Base-by-base conservation (phyloP, 1,140 invertebrate genomes). In the Meloidogyne chitwoodi region DNA sequence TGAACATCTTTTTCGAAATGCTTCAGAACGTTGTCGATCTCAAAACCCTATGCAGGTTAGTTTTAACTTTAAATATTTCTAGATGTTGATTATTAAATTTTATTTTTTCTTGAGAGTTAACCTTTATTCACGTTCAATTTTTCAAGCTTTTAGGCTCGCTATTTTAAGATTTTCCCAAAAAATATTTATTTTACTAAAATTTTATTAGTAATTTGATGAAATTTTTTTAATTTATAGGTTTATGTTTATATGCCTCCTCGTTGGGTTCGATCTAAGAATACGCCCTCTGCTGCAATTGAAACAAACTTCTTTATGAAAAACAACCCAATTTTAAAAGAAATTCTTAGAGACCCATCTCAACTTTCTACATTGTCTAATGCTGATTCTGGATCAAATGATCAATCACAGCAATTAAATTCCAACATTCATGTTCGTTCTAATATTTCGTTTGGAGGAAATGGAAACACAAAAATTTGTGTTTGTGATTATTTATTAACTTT, bases 251-350 rank as follows among this genome's bases (percentile, higher is more conserved):
- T 68, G 12, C 63, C 81, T 4, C 24, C 74, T 16, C 56, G 70
- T 24, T 82, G 77, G 74, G 24, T 48, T 11, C 62, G 68, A 67
- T 31, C 78, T 16, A 79, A 73, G 65, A 48, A 77, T 22, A 64
- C 72, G 19, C 65, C 77, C 12, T 82, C 83, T 6, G 84, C 85
- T 31, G 77, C 79, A 19, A 34, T 79, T 66, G 84, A 85, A 71
- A 78, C 81, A 64, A 86, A 82, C 48, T 86, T 83, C 75, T 80
- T 85, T 62, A n/a, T 84, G 12, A 44, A 67, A 5, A 74, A 67
- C 4, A 84, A 84, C 67, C 83, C 83, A 16, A 56, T n/a, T 8
- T 22, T 56, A n/a, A 56, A n/a, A n/a, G 48, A 56, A 1, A 4
- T 56, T 22, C 48, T 56, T 22, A 56, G n/a, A 56, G 48, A 56